phyloP scores from a whole-genome alignment of 2,888 invertebrate species.

The Drosophila formosana region DNA sequence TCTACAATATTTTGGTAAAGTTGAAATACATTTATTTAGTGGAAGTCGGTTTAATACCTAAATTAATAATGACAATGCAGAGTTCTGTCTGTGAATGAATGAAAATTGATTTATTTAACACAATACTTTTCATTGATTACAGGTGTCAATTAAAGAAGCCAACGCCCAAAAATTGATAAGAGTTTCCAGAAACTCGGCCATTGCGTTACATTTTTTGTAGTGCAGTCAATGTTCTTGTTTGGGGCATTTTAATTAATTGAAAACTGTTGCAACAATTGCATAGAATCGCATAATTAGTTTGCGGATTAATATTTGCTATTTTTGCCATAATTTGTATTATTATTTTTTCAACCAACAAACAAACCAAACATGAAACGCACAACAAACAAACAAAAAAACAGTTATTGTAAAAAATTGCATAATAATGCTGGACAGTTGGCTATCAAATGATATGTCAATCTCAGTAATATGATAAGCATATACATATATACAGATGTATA shows the following conservation, averaged over 20 bases:
- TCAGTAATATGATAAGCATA: constrained; percentile 15
- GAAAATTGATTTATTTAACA: background rate
- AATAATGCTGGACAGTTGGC: constrained; percentile 17
- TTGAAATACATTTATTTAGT: background rate
- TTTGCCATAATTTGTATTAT: background rate
- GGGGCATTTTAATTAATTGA: constrained; percentile 43
- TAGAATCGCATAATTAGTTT: constrained; percentile 41
- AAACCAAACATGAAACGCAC: constrained; percentile 26
- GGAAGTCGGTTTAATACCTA: background rate
- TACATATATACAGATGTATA: background rate
- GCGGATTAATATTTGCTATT: constrained; percentile 38
- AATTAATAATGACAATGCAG: background rate
- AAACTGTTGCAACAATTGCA: constrained; percentile 24
- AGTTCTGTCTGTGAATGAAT: background rate
- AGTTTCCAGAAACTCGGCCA: background rate
- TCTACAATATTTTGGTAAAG: too few species aligned
- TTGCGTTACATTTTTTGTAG: background rate
- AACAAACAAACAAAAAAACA: constrained; percentile 1
- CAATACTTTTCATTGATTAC: background rate
- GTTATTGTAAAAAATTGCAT: background rate
- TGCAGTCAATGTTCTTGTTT: background rate
- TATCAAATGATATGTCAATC: constrained; percentile 22
- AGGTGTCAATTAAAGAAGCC: background rate
- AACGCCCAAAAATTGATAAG: background rate
- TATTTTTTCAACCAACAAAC: constrained; percentile 15